phyloP scores from a whole-genome alignment of 2,113 vertebrate genomes.

The Raja brachyura region DNA sequence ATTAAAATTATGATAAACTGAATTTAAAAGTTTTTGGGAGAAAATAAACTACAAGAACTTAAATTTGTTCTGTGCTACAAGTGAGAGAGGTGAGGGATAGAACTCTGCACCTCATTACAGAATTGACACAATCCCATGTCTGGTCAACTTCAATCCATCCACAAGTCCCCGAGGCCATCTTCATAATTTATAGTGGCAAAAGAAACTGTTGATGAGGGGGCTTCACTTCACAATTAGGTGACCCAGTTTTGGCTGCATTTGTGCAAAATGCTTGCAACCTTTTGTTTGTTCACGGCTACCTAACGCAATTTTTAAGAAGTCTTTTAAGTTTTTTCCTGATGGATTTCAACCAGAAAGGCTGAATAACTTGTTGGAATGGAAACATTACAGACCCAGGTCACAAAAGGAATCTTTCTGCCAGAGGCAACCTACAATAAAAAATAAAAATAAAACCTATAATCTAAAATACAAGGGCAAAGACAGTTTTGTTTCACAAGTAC shows the following conservation, averaged over 20 bases:
- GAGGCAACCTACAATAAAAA: not conserved
- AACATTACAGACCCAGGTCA: not conserved
- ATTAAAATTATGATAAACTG: not conserved
- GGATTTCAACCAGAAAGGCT: slow-evolving; percentile 29
- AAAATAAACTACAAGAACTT: not conserved
- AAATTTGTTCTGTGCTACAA: not conserved
- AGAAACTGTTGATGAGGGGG: not conserved
- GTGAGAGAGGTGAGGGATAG: too few relatives aligned
- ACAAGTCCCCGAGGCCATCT: not conserved
- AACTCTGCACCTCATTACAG: not conserved
- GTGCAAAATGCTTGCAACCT: not conserved
- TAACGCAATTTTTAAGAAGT: not conserved
- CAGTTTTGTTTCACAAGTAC: not conserved
- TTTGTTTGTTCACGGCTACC: not conserved
- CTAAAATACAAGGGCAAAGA: not conserved
- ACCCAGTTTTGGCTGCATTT: not conserved
- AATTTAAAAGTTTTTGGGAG: not conserved
- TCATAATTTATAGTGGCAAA: not conserved
- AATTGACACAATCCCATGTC: not conserved
- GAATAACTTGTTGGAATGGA: not conserved
- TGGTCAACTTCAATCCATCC: not conserved
- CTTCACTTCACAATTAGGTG: slow-evolving; percentile 31
- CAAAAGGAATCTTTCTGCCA: not conserved
- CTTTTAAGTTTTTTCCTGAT: not conserved
- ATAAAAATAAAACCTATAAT: too few relatives aligned